These are phyloP conservation scores for Neosilurus mollespiculum DNA, from an alignment of 2,797 vertebrate genomes.

Conservation along the genomic window DNA sequence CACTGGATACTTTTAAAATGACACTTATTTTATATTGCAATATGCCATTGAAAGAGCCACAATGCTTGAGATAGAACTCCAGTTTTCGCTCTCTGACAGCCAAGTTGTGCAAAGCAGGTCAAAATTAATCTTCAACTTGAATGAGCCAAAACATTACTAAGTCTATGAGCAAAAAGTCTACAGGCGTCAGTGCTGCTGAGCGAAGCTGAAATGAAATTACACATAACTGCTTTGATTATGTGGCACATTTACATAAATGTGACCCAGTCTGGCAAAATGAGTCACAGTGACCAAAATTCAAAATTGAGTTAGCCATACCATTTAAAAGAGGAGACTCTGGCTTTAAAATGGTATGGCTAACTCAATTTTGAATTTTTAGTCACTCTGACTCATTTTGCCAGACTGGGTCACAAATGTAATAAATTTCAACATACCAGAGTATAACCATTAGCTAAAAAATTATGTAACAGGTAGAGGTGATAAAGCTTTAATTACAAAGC, in stretches of 20 bases:
- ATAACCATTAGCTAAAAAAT: background rate
- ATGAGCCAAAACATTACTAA: conserved; percentile 39
- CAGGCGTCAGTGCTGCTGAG: conserved; percentile 20
- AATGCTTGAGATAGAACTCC: conserved; percentile 19
- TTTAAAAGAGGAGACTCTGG: too few relatives aligned
- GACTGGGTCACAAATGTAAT: background rate
- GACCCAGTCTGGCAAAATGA: too few relatives aligned
- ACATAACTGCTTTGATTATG: conserved; percentile 28
- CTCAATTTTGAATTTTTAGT: too few relatives aligned
- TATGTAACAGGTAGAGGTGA: background rate
- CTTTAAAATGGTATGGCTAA: too few relatives aligned
- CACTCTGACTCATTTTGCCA: too few relatives aligned
- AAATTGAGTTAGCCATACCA: too few relatives aligned
- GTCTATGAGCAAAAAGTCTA: conserved; percentile 26
- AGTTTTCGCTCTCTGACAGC: conserved; percentile 32
- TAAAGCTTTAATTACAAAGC: background rate
- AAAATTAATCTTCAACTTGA: conserved; percentile 32
- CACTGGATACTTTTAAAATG: conserved; percentile 44
- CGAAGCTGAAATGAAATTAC: conserved; percentile 26
- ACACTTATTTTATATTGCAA: conserved; percentile 35
- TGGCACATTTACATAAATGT: conserved; percentile 9
- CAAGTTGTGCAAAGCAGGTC: conserved; percentile 34
- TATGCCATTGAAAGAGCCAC: conserved; percentile 26
- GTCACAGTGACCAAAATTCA: too few relatives aligned
- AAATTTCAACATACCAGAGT: background rate